Base-by-base conservation (phyloP, 2,797 vertebrate species). In the Synaphobranchus kaupii region DNA sequence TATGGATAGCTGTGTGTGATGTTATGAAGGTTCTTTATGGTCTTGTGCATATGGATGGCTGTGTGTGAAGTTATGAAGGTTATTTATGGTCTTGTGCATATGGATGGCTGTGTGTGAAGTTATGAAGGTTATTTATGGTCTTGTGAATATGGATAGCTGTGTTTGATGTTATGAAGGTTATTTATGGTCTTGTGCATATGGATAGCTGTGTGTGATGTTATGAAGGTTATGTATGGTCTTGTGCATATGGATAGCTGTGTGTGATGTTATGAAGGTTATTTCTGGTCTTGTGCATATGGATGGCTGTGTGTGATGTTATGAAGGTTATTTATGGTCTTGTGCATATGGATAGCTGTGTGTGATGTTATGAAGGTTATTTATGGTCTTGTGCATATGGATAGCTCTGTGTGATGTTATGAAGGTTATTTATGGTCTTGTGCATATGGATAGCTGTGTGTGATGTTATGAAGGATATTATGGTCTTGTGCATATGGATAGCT, bases 251-350 rank as follows among this genome's bases (percentile, higher is more conserved):
- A 84, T 73, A 71, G 22, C 15, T 83, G 73, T 76, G 76, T 17
- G 80, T 84, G 80, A 88, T 84, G 82, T 84, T 68, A 84, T 84
- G n/a, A 52, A 85, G 66, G 76, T 86, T 86, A 88, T 86, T 86
- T 78, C 63, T 63, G 66, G 48, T 28, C 56, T 47, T 83, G 68
- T 86, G 66, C 39, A 50, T 58, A 83, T 84, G 47, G 76, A 84
- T 73, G 56, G 22, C 15, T 83, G 73, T 76, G 76, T 17, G 80
- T 84, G 80, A 88, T 84, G 82, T 84, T 68, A 84, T 84, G n/a
- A 52, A 85, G 66, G 76, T 86, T 86, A 88, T 86, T 86, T 84
- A 78, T 63, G 66, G 48, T 28, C 56, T 47, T 83, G 68, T 86
- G 66, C 39, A 50, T 58, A 76, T 84, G 47, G 76, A 84, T 58